Base-by-base conservation (phyloP, 2,113 vertebrate species). In the Gorsachius goisagi region DNA sequence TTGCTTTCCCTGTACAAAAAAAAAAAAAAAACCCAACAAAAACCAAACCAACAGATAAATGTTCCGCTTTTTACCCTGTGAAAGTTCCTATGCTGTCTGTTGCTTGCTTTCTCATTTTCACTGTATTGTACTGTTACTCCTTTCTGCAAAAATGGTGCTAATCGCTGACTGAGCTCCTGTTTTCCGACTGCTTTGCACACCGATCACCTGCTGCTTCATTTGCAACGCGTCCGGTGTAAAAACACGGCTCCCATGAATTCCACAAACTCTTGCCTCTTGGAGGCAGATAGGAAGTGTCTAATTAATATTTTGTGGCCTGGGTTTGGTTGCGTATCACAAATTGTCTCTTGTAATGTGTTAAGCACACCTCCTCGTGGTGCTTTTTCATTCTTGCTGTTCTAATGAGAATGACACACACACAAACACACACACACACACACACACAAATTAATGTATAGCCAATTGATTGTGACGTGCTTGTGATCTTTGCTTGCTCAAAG, bases 401-500 rank as follows among this genome's bases (percentile, higher is more conserved):
- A 96, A 97, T 97, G 94, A 98, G 96, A 97, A 96, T 97, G 91
- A 97, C 91, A 92, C 85, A 90, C 87, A 82, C 52, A 97, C 89
- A 44, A 44, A 44, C 41, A 77, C 71, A 90, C 9, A 39, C 50
- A 53, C 13, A 62, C 13, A 45, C 71, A 85, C 79, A 84, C 77
- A 69, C 77, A 77, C 24, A 87, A 91, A 97, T 98, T 98, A 97
- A 97, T 99, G 98, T 99, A 97, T 98, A 97, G 98, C 98, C 98
- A 98, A 97, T 98, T 98, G 98, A 98, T 98, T 99, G 99, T 99
- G 99, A 99, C 95, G 98, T 99, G 98, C 98, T 99, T 99, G 98
- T 99, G 98, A 98, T 98, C 98, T 98, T 98, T 99, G 99, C 99
- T 99, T 99, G 99, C 98, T 99, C 97, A 97, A 98, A 98, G 96